phyloP scores from a whole-genome alignment of 2,888 invertebrate genomes.

The Macrophya alboannulata region DNA sequence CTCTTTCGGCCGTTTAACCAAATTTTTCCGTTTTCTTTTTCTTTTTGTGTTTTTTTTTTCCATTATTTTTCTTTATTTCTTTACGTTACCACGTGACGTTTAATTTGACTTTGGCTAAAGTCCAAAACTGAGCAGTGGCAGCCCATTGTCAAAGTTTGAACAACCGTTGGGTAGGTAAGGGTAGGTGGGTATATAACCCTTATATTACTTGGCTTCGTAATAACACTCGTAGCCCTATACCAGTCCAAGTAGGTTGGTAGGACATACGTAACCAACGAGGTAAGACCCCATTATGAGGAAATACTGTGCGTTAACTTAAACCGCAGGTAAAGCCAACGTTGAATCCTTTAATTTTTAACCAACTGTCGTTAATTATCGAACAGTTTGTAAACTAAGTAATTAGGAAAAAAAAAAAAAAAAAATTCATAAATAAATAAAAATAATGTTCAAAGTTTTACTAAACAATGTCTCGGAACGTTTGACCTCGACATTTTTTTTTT shows the following conservation, averaged over 20 bases:
- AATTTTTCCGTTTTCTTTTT: background rate
- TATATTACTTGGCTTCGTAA: conserved; percentile 11
- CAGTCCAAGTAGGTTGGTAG: no score
- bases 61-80: background rate
- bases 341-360: background rate
- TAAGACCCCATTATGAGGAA: conserved; percentile 5
- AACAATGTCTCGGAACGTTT: no score
- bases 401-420: no score
- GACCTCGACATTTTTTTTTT: no score
- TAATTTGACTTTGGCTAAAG: conserved; percentile 37
- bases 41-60: background rate
- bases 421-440: no score
- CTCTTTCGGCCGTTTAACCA: background rate
- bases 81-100: conserved; percentile 9
- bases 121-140: conserved; percentile 10
- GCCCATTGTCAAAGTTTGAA: conserved; percentile 30
- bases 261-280: background rate
- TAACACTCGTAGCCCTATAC: background rate
- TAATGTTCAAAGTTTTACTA: no score
- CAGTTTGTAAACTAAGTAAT: no score
- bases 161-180: background rate
- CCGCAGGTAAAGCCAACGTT: background rate
- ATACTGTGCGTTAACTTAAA: background rate
- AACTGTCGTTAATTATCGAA: background rate
- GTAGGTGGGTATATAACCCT: background rate